Percentiles rank a stretch among this genome's conserved stretches.
These are phyloP conservation scores for Aricia agestis DNA, from an alignment of 1,140 invertebrate species.

Conservation along the genomic window DNA sequence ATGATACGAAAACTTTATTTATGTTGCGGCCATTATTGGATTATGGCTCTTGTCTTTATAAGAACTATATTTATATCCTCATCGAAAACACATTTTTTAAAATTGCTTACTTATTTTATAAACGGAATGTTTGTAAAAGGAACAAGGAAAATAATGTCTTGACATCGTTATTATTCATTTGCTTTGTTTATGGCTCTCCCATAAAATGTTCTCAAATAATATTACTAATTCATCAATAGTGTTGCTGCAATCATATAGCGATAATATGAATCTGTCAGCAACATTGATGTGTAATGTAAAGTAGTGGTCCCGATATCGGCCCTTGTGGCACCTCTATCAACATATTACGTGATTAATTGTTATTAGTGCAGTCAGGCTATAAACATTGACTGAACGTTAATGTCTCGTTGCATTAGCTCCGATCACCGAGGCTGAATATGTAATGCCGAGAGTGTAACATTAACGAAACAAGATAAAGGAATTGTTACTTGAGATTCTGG, in stretches of 20 bases:
- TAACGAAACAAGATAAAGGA: constrained; percentile 22
- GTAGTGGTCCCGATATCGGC: constrained; percentile 36
- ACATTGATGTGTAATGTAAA: constrained; percentile 24
- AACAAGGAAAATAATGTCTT: neutral
- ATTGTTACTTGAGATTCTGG: constrained; percentile 19
- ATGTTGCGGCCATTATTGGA: constrained; percentile 39
- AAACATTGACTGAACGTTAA: constrained; percentile 45
- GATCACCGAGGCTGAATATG: constrained; percentile 42
- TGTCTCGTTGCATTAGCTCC: constrained; percentile 49
- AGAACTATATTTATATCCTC: constrained; percentile 17
- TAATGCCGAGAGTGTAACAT: constrained; percentile 31
- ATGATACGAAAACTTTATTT: constrained; percentile 52
- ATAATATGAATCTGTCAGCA: constrained; percentile 7
- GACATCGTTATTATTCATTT: neutral
- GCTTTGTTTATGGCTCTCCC: neutral
- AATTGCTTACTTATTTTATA: no score
- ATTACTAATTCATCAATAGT: neutral
- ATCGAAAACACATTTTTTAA: neutral
- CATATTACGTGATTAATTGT: constrained; percentile 48
- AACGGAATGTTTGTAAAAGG: neutral
- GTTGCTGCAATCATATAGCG: neutral
- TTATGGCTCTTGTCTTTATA: constrained; percentile 38
- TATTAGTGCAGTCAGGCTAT: constrained; percentile 45
- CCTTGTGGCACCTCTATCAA: constrained; percentile 45
- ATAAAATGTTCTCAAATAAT: neutral